Evolutionary conservation across 2,113 vertebrate species (phyloP).

Genomic region (Aspidoscelis tigris): DNA sequence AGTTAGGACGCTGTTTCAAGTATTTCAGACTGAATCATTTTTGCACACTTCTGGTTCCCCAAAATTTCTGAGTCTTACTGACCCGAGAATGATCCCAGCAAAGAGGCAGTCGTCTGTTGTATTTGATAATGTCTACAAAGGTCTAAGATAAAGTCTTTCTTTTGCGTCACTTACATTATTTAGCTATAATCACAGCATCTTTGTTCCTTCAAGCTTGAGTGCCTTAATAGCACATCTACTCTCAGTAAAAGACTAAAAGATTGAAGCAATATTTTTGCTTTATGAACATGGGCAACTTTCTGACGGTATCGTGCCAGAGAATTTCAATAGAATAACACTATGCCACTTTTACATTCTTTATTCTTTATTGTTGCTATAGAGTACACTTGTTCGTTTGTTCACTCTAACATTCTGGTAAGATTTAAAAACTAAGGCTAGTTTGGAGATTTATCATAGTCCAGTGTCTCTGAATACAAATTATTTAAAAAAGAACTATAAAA

Average conservation of each 20-base stretch:
- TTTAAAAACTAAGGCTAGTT: constrained; percentile 76
- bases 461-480: constrained; percentile 62
- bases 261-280: not conserved
- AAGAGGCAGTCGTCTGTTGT: not conserved
- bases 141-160: not conserved
- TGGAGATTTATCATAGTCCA: constrained; percentile 69
- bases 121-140: not conserved
- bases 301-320: not conserved
- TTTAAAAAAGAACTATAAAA: constrained; percentile 72
- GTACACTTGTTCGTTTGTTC: constrained; percentile 57
- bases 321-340: constrained; percentile 30
- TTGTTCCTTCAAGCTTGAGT: not conserved
- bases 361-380: constrained; percentile 75
- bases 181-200: not conserved
- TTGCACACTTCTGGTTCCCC: too few species aligned
- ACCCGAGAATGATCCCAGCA: not conserved
- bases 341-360: constrained; percentile 67
- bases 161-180: not conserved
- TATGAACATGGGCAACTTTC: fast-evolving
- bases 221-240: fast-evolving
- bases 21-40: too few species aligned
- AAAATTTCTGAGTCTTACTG: not conserved
- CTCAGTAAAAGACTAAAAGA: fast-evolving
- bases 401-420: constrained; percentile 57
- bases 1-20: too few species aligned